These are phyloP conservation scores for Doryteuthis pealeii DNA, from an alignment of 1,140 invertebrate species.

Conservation along the genomic window DNA sequence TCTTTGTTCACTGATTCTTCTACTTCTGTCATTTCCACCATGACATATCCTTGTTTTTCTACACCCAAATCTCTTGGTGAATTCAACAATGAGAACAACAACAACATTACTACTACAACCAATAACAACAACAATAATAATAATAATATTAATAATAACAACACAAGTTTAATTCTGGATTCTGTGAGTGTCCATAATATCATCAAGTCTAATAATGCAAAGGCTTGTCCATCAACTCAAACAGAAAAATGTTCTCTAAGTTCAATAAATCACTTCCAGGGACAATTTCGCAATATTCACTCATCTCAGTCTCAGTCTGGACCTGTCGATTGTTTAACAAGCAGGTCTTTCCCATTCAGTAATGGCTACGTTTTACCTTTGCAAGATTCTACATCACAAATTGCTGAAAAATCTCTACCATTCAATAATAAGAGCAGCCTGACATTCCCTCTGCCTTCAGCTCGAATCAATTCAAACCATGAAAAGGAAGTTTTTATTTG, in stretches of 20 bases:
- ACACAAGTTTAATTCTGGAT: not conserved
- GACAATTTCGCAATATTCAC: not conserved
- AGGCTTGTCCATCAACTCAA: not conserved
- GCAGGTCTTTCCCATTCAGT: not conserved
- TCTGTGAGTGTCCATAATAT: conserved; percentile 8
- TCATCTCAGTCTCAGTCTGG: not conserved
- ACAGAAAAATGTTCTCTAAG: not conserved
- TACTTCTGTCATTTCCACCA: not conserved
- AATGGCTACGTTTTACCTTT: conserved; percentile 3
- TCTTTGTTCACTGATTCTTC: conserved; percentile 3
- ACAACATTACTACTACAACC: not conserved
- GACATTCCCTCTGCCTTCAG: conserved; percentile 9
- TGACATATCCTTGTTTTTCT: conserved; percentile 9
- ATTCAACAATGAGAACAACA: conserved; percentile 6
- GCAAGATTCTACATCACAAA: not conserved
- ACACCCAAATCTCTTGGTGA: not conserved
- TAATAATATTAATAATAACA: not conserved
- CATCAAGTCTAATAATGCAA: not conserved
- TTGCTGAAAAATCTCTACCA: not conserved
- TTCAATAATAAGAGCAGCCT: not conserved
- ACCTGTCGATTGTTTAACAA: not conserved
- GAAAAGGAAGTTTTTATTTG: not conserved
- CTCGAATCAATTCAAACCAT: not conserved
- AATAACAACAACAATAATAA: not conserved
- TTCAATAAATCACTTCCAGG: conserved; percentile 8